Evolutionary conservation across 2,113 vertebrate species (phyloP).

Genomic region (Arizona elegans): DNA sequence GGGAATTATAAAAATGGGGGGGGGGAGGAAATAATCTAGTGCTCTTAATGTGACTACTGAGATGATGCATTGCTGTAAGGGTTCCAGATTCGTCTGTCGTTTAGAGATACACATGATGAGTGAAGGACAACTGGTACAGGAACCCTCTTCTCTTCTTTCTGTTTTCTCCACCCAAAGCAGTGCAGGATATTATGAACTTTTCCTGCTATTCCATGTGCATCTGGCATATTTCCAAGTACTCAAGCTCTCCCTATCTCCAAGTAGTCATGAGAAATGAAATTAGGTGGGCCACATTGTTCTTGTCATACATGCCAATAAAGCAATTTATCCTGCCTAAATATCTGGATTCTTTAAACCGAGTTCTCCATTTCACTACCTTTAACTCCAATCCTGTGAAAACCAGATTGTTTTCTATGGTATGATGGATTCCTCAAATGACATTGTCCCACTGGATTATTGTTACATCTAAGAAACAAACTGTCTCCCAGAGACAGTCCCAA

Average conservation of each 20-base stretch:
- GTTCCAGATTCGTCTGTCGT: too few relatives aligned
- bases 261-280: constrained; percentile 50
- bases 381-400: constrained; percentile 55
- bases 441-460: constrained; percentile 55
- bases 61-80: neutral
- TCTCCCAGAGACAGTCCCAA: constrained; percentile 29
- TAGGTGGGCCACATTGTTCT: constrained; percentile 22
- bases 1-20: neutral
- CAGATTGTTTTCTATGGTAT: constrained; percentile 66
- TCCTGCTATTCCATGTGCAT: neutral
- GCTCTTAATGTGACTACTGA: neutral
- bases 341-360: constrained; percentile 59
- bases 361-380: constrained; percentile 66
- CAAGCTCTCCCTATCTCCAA: neutral
- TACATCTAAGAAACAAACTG: constrained; percentile 62
- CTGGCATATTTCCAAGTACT: neutral
- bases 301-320: constrained; percentile 50
- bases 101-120: neutral
- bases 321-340: constrained; percentile 42
- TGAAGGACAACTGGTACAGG: neutral
- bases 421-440: constrained; percentile 59
- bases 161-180: neutral
- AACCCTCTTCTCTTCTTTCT: neutral
- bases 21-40: neutral
- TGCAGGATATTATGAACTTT: neutral